Evolutionary conservation across 2,113 vertebrate species (phyloP).

Genomic region (Anarhynchus alexandrinus): DNA sequence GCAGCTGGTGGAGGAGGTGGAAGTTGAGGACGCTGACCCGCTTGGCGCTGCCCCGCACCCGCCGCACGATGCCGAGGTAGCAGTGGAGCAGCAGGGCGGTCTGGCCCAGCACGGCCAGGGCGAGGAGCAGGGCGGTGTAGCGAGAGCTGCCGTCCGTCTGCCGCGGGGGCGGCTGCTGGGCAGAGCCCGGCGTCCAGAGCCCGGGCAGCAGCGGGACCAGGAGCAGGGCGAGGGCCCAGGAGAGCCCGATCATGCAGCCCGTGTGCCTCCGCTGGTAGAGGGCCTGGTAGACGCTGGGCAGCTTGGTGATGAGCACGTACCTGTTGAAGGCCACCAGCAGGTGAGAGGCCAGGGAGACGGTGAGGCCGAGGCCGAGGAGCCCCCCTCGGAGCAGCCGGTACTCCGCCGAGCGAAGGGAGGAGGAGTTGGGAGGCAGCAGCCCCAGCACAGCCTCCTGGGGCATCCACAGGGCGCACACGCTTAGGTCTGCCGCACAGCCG

Average conservation of each 20-base stretch:
- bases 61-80: slow-evolving; percentile 86
- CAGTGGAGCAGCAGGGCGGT: slow-evolving; percentile 82
- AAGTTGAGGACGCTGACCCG: slow-evolving; percentile 88
- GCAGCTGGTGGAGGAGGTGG: slow-evolving; percentile 84
- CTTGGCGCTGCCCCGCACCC: slow-evolving; percentile 84
- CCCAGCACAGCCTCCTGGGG: slow-evolving; percentile 83
- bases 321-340: slow-evolving; percentile 88
- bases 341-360: slow-evolving; percentile 83
- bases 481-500: slow-evolving; percentile 83
- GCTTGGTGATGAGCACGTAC: slow-evolving; percentile 85
- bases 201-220: slow-evolving; percentile 76
- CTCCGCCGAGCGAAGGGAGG: slow-evolving; percentile 47
- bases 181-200: slow-evolving; percentile 59
- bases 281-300: slow-evolving; percentile 83
- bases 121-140: slow-evolving; percentile 76
- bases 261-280: slow-evolving; percentile 83
- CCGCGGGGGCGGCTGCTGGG: not conserved
- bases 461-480: slow-evolving; percentile 89
- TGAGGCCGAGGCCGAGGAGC: slow-evolving; percentile 82
- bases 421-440: slow-evolving; percentile 70
- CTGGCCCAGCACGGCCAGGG: slow-evolving; percentile 79
- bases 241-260: slow-evolving; percentile 80
- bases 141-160: slow-evolving; percentile 52
- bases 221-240: slow-evolving; percentile 80
- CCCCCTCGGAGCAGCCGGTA: slow-evolving; percentile 78